Base-by-base conservation (phyloP, 64 coral and sea anemone species). In the Montipora foliosa region DNA sequence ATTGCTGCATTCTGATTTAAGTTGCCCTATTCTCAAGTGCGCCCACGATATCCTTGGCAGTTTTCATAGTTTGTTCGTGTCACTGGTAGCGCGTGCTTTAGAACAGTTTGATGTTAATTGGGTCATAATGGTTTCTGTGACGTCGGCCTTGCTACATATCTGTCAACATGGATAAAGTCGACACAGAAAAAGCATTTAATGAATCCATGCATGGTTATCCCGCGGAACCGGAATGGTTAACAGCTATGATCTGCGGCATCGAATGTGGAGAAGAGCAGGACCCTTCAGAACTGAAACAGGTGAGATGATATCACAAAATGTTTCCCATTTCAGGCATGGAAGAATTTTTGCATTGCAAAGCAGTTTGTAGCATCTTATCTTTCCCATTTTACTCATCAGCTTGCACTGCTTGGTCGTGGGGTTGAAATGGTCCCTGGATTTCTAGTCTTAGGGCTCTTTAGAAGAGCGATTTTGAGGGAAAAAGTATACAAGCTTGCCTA, bases 211-310 rank as follows among this genome's bases (percentile, higher is more conserved):
- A 86, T n/a, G 82, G 62, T 11, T 71, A 70, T 17, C 64, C 82
- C 13, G 61, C 59, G n/a, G 62, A 86, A 86, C 64, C 82, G 16
- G 66, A 71, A 15, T 86, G 82, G 82, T 13, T 71, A 2, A 49
- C 82, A 0, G 62, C 29, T 6, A 49, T 86, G 47, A 46, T 86
- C 2, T 48, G 45, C 66, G 82, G 44, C 6, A 21, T 49, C 20
- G 19, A 86, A 50, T 0, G 4, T 84, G 5, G 13, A 25, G 13
- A 21, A 50, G 64, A 86, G 46, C 82, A 60, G 9, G 82, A 72
- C 6, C 47, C n/a, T 13, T 17, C 17, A 71, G 64, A 86, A 71
- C 47, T 86, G 10, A 48, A 71, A 13, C 82, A 71, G 82, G 82
- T 86, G 12, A 86, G 82, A 6, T 4, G 82, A 6, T 4, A 71